Conservation (phyloP, 1,140 invertebrate genomes). For the Brachionus rubens region DNA sequence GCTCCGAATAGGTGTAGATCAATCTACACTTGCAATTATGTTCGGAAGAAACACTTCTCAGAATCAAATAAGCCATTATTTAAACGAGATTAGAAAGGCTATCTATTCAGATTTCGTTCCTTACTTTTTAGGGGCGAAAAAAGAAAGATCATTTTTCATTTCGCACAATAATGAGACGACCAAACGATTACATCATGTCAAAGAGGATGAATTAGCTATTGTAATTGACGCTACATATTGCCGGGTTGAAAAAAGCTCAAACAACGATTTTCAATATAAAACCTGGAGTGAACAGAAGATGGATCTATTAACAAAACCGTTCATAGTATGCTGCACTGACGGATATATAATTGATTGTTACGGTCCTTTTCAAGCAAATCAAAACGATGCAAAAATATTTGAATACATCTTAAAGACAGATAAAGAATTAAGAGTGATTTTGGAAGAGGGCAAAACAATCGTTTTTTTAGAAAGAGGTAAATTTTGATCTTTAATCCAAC, state of each 20-base stretch:
- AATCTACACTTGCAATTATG: not conserved
- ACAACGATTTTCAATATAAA: not conserved
- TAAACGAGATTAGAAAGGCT: not conserved
- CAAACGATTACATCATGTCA: not conserved
- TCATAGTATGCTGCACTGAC: not conserved
- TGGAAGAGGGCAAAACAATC: too few species aligned
- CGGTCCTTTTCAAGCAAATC: too few species aligned
- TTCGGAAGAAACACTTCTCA: not conserved
- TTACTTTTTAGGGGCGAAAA: not conserved
- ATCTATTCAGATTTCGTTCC: not conserved
- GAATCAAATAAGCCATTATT: not conserved
- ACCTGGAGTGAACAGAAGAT: not conserved
- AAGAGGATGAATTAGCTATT: not conserved
- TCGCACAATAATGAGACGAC: not conserved
- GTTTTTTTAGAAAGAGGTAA: too few species aligned
- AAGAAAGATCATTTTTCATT: not conserved
- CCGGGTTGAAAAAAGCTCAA: not conserved
- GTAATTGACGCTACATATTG: not conserved
- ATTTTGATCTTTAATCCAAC: too few species aligned
- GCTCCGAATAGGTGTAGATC: not conserved
- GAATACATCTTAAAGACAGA: too few species aligned
- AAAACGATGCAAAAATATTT: too few species aligned
- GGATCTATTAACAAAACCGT: not conserved
- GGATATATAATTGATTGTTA: too few species aligned
- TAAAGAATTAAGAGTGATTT: too few species aligned